Base-by-base conservation (phyloP, 2,797 vertebrate species). In the Dipus sagitta region DNA sequence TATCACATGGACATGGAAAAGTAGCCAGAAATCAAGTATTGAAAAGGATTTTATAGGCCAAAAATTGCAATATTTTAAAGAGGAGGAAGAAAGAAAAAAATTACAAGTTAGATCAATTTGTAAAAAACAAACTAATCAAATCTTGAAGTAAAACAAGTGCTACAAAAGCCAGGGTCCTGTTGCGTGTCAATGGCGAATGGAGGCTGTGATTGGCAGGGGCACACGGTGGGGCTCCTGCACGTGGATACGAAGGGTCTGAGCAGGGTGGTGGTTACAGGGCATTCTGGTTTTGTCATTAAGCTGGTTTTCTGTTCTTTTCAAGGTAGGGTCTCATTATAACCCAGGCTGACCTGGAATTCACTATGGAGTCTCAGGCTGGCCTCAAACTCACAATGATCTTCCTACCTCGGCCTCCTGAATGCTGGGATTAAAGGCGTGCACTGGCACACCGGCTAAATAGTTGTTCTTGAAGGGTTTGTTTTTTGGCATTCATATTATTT, bases 101-200 rank as follows among this genome's bases (percentile, higher is more conserved):
- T 58, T 58, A 58, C 13, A 58, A 58, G 77, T 38, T 52, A 26
- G 70, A 32, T 15, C 71, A 90, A 80, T 52, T 13, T 67, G 20
- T 70, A 70, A 84, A 92, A 81, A 68, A 38, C n/a, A 76, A n/a
- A 68, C 65, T 42, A 85, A 71, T n/a, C 70, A 94, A 82, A 77
- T 23, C 24, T 30, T 42, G 26, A 74, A 78, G 47, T 23, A 75
- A 83, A 70, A 38, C 18, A 38, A 71, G 24, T 2, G 10, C 13
- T 21, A 9, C 6, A 54, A 52, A 52, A 68, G 58, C 26, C 30
- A 72, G 62, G 28, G 38, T 12, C 18, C 23, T 11, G 21, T 28
- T 42, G 88, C 52, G 30, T 85, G 24, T 38, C 34, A 18, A 24
- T 11, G 34, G 67, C 13, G 23, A 64, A 23, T 8, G 11, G 32